phyloP scores from a whole-genome alignment of 2,888 invertebrate species.

The Meliscaeva auricollis region DNA sequence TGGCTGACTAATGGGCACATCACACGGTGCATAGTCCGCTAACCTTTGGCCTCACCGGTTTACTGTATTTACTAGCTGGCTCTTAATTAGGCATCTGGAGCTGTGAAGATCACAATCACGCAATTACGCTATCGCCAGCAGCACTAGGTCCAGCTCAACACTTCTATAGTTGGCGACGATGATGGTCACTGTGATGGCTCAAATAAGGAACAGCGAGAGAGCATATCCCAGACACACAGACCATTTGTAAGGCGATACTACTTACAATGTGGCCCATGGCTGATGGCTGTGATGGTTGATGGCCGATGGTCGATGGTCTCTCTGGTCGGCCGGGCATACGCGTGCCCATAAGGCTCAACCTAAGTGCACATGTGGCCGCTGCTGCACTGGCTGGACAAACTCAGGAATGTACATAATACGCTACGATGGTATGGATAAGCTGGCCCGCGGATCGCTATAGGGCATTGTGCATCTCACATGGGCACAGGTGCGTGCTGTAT shows the following conservation, averaged over 20 bases:
- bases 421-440: conserved; percentile 67
- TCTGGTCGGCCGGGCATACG: conserved; percentile 45
- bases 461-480: conserved; percentile 44
- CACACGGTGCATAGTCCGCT: conserved; percentile 67
- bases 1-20: conserved; percentile 71
- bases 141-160: conserved; percentile 13
- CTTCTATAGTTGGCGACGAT: conserved; percentile 21
- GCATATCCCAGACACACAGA: conserved; percentile 31
- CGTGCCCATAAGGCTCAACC: conserved; percentile 70
- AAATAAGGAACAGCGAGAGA: conserved; percentile 67
- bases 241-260: conserved; percentile 60
- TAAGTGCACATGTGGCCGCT: conserved; percentile 30
- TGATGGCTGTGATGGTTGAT: not conserved
- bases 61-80: conserved; percentile 72
- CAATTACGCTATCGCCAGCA: conserved; percentile 72
- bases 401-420: conserved; percentile 58
- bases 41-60: conserved; percentile 72
- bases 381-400: conserved; percentile 30
- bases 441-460: conserved; percentile 16
- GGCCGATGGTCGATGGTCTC: conserved; percentile 17
- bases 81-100: conserved; percentile 76
- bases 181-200: conserved; percentile 60
- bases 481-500: conserved; percentile 70
- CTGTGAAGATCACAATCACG: conserved; percentile 75
- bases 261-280: conserved; percentile 67